Base-by-base conservation (phyloP, 2,797 vertebrate species). In the Sebastolobus alascanus region DNA sequence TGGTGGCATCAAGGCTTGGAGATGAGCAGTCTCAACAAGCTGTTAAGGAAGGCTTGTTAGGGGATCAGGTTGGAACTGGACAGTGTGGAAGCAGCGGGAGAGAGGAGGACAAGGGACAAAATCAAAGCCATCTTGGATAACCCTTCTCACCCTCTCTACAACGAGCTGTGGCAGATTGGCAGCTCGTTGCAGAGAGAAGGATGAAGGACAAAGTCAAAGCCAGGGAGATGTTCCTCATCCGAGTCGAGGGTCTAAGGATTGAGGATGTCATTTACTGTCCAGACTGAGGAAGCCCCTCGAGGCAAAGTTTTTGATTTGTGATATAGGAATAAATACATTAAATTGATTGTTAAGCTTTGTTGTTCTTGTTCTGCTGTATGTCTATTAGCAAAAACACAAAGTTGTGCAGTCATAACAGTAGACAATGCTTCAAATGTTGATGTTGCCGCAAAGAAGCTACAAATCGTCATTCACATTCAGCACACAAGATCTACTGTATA, bases 241-340 rank as follows among this genome's bases (percentile, higher is more conserved):
- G 0, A 52, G 50, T 52, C 20, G 20, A 0, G 0, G 20, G 50
- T 52, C 18, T 4, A n/a, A 52, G 1, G 50, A 52, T n/a, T n/a
- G 18, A 52, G 20, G 43, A 46, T 46, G 14, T 18, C 16, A 3
- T n/a, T 52, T 52, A 9, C 0, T 52, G 20, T 0, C n/a, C 50
- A 52, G 20, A 52, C 9, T 52, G 50, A 8, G 50, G 50, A 52
- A n/a, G 20, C 50, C 8, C 2, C 4, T 10, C 9, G 8, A 46
- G 43, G 7, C 0, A 3, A 0, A 46, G 25, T 46, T 1, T 46
- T 46, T 0, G 43, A 46, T 46, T 46, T 3, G 43, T 16, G 43
- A 16, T 46, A 46, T 46, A 46, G 43, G 14, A 18, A 46, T 46
- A 18, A 16, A 33, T 33, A 33, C 29, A 31, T 31, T 33, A 46